A percentile compares a stretch with the other conserved stretches of the same genome.
phyloP scores from a whole-genome alignment of 2,113 vertebrate genomes.

The Tinamus guttatus region DNA sequence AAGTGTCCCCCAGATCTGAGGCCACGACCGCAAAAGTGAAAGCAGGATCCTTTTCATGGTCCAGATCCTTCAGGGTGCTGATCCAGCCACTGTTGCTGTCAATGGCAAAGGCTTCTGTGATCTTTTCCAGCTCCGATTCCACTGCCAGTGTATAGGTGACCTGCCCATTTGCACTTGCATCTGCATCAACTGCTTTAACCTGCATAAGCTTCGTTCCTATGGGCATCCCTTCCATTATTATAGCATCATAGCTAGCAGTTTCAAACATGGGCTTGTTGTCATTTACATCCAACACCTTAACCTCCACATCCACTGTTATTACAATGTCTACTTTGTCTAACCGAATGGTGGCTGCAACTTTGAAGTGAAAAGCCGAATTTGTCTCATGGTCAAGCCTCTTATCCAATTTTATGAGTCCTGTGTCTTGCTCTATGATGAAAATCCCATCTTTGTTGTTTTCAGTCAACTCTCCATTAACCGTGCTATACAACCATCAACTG shows the following conservation, averaged over 20 bases:
- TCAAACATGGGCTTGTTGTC: constrained; percentile 96
- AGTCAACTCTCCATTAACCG: constrained; percentile 86
- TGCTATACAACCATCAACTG: constrained; percentile 90
- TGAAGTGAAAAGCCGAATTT: constrained; percentile 86
- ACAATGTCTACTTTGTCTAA: constrained; percentile 89
- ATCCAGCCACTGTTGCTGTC: constrained; percentile 97
- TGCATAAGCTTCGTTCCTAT: constrained; percentile 90
- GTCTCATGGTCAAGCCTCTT: constrained; percentile 91
- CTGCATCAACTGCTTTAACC: constrained; percentile 87
- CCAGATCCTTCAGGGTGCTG: constrained; percentile 89
- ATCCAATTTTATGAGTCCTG: constrained; percentile 90
- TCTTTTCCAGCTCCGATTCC: constrained; percentile 78
- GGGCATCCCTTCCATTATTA: constrained; percentile 92
- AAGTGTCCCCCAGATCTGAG: constrained; percentile 89
- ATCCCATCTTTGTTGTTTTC: constrained; percentile 89
- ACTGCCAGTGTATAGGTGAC: constrained; percentile 89
- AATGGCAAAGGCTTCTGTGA: constrained; percentile 84
- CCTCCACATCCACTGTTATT: constrained; percentile 87
- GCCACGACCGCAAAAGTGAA: constrained; percentile 92
- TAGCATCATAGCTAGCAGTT: constrained; percentile 84
- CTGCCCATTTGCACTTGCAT: constrained; percentile 93
- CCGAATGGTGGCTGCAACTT: constrained; percentile 86
- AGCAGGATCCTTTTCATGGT: constrained; percentile 89
- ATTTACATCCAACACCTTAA: constrained; percentile 92
- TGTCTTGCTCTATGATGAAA: constrained; percentile 91